Percentiles rank a stretch among this genome's conserved stretches.
These are phyloP conservation scores for Chanos chanos DNA, from an alignment of 2,797 vertebrate genomes.

Conservation along the genomic window DNA sequence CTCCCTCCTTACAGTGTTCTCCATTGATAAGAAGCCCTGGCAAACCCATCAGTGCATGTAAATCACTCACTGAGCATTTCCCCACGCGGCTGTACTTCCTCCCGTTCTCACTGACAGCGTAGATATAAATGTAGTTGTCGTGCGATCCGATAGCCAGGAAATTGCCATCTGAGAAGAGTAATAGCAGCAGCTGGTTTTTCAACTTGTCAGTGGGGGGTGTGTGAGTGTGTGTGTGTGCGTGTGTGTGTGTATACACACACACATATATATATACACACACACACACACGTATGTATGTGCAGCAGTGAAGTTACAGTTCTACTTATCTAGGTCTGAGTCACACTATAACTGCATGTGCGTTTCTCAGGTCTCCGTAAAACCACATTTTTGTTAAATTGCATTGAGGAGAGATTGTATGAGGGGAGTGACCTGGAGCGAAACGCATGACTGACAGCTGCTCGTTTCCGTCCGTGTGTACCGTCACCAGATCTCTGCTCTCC, in stretches of 20 bases:
- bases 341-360: no score
- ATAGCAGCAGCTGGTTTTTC: background rate
- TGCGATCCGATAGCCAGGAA: conserved; percentile 97
- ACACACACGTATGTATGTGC: no score
- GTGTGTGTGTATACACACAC: no score
- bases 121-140: conserved; percentile 98
- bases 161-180: conserved; percentile 80
- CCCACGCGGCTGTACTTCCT: conserved; percentile 92
- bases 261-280: no score
- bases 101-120: conserved; percentile 88
- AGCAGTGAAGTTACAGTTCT: no score
- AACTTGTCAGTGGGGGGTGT: conserved; percentile 13
- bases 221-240: no score
- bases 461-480: conserved; percentile 94
- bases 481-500: conserved; percentile 93
- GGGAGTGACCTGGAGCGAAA: conserved; percentile 83
- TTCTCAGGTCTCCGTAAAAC: no score
- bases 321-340: no score
- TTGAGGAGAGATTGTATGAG: background rate
- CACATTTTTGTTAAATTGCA: no score
- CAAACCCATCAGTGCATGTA: no score
- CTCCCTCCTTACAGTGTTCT: no score
- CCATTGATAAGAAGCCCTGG: no score
- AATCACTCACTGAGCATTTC: conserved; percentile 90
- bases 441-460: conserved; percentile 95